Conservation (phyloP, 2,113 vertebrate genomes). For the Otus sunia region DNA sequence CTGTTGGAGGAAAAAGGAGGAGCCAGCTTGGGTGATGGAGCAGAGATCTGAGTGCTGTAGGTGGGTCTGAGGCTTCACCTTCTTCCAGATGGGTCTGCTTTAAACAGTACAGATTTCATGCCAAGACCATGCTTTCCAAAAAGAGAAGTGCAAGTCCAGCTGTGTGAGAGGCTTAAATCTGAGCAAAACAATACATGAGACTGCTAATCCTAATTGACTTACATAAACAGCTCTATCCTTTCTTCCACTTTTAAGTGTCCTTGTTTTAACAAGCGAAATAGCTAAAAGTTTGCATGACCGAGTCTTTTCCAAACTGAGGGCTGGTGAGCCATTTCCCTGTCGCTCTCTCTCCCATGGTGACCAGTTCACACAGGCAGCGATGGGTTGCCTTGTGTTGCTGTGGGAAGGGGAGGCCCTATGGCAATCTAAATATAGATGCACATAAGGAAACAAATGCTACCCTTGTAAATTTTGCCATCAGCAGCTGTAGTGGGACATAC, state of each 20-base stretch:
- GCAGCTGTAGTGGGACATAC: slow-evolving; percentile 36
- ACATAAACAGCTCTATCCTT: not conserved
- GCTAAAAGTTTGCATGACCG: not conserved
- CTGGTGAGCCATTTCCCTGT: not conserved
- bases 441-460: slow-evolving; percentile 36
- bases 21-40: not conserved
- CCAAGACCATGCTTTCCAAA: not conserved
- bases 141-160: not conserved
- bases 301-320: not conserved
- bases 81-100: not conserved
- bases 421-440: not conserved
- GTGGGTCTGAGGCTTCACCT: not conserved
- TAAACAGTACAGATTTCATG: not conserved
- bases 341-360: not conserved
- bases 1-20: not conserved
- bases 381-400: not conserved
- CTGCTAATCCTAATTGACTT: not conserved
- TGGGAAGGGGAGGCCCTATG: slow-evolving; percentile 3
- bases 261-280: not conserved
- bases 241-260: not conserved
- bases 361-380: not conserved
- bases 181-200: not conserved
- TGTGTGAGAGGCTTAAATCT: not conserved
- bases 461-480: slow-evolving; percentile 44
- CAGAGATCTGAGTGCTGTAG: not conserved